phyloP scores from a whole-genome alignment of 2,888 invertebrate species.

The Orthonychiurus folsomi region DNA sequence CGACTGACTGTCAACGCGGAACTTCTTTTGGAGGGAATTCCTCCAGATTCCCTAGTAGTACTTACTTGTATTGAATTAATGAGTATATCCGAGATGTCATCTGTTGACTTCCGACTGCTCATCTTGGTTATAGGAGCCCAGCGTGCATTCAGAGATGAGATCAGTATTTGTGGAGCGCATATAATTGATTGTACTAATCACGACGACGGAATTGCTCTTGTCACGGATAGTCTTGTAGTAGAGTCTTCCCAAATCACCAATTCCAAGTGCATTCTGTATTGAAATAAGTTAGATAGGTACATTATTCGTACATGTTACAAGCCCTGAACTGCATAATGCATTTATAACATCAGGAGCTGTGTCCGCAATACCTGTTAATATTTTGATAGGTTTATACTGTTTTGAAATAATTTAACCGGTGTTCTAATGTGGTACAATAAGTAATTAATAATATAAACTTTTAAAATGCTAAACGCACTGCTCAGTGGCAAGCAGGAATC shows the following conservation, averaged over 20 bases:
- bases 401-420: too few species aligned
- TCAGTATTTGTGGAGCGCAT: constrained; percentile 70
- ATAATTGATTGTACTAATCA: constrained; percentile 70
- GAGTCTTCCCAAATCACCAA: constrained; percentile 88
- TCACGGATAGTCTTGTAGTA: constrained; percentile 86
- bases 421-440: too few species aligned
- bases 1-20: too few species aligned
- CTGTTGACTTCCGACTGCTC: constrained; percentile 31
- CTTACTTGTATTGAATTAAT: constrained; percentile 72
- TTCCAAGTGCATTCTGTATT: constrained; percentile 68
- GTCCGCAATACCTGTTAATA: too few species aligned
- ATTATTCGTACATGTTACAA: too few species aligned
- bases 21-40: too few species aligned
- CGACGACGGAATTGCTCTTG: constrained; percentile 75
- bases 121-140: constrained; percentile 80
- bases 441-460: too few species aligned
- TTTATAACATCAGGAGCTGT: background rate
- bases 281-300: background rate
- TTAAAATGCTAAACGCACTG: too few species aligned
- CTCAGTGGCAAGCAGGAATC: too few species aligned
- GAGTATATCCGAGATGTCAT: constrained; percentile 49
- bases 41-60: background rate
- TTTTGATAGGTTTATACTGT: too few species aligned
- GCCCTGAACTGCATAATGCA: constrained; percentile 6
- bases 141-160: constrained; percentile 80